Percentiles rank a stretch among this genome's conserved stretches.
These are phyloP conservation scores for Adineta ricciae DNA, from an alignment of 2,888 invertebrate species.

Conservation along the genomic window DNA sequence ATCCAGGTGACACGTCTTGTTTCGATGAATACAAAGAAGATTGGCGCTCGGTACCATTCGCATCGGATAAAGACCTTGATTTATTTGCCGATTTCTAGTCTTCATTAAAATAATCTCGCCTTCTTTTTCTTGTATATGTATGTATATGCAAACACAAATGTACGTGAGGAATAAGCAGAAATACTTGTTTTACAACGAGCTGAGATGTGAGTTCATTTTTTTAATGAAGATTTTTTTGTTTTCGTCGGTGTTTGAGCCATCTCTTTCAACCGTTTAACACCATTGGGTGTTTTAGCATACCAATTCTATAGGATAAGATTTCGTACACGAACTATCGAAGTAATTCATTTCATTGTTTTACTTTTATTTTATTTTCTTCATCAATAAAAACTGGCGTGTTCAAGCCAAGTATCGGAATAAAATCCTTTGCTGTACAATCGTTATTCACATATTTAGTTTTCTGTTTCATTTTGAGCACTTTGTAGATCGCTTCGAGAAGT, in stretches of 20 bases:
- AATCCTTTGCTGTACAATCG: background rate
- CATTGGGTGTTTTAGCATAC: conserved; percentile 67
- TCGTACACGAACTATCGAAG: background rate
- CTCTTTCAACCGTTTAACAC: conserved; percentile 62
- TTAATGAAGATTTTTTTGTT: background rate
- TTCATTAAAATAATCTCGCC: background rate
- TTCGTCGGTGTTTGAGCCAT: conserved; percentile 35
- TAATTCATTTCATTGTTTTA: background rate
- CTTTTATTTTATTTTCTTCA: conserved; percentile 17
- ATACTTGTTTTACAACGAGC: background rate
- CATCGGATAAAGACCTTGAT: background rate
- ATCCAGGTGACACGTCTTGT: conserved; percentile 84
- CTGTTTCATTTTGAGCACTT: background rate
- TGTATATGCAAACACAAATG: background rate
- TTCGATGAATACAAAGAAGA: conserved; percentile 81
- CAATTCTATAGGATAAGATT: conserved; percentile 39
- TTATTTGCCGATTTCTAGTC: background rate
- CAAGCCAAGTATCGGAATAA: background rate
- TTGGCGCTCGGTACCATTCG: background rate
- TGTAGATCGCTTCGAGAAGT: background rate
- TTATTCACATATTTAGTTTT: background rate
- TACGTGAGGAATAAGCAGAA: background rate
- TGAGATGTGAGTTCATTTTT: background rate
- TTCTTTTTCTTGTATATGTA: background rate
- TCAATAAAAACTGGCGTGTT: background rate